Conservation (phyloP, 2,888 invertebrate genomes). For the Acheta domesticus region DNA sequence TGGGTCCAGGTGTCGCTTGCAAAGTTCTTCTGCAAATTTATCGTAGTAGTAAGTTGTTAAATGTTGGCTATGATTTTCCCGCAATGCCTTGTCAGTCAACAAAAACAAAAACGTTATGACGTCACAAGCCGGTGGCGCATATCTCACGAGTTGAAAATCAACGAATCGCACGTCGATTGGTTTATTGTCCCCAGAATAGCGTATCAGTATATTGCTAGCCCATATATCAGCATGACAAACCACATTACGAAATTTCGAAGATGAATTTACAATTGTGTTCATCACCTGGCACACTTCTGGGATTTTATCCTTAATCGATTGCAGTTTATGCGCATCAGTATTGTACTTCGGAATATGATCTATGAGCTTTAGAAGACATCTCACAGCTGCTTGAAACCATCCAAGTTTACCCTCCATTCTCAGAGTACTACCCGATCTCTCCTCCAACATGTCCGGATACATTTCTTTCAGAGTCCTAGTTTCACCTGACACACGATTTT, state of each 20-base stretch:
- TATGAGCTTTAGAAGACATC: not conserved
- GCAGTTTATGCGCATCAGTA: not conserved
- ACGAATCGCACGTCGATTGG: conserved; percentile 19
- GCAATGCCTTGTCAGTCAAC: not conserved
- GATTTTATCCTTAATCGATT: not conserved
- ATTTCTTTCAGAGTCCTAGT: not conserved
- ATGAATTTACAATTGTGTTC: not conserved
- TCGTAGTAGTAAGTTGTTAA: not conserved
- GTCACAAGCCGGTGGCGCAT: conserved; percentile 20
- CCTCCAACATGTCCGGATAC: not conserved
- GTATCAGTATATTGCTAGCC: not conserved
- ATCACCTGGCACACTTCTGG: not conserved
- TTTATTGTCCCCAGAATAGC: not conserved
- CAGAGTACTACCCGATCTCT: not conserved
- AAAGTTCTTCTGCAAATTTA: not conserved
- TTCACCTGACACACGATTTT: not conserved
- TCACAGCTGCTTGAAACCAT: not conserved
- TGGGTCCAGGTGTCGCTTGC: not conserved
- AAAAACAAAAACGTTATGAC: not conserved
- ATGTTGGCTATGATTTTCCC: not conserved
- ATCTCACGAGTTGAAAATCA: conserved; percentile 18
- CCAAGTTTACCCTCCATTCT: not conserved
- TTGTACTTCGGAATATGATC: not conserved
- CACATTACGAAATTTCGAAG: not conserved
- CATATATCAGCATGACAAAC: not conserved